Conservation (phyloP, 2,888 invertebrate species). For the Ferrisia virgata region DNA sequence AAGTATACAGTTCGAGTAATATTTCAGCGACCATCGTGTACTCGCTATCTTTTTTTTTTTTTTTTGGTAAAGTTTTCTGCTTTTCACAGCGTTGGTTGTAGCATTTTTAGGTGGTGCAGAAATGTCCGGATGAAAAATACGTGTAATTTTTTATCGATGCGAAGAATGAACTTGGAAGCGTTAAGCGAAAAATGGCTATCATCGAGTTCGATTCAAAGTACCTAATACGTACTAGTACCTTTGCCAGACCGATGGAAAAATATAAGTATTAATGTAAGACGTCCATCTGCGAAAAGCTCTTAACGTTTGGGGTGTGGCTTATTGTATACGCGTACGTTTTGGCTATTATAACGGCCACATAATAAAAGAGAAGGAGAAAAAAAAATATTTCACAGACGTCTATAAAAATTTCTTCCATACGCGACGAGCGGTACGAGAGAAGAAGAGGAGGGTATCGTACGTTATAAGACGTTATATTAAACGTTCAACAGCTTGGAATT, state of each 20-base stretch:
- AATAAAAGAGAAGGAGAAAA: background rate
- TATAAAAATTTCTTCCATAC: background rate
- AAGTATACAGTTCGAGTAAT: background rate
- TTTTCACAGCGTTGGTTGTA: background rate
- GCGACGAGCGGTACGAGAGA: too few species aligned
- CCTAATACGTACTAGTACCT: background rate
- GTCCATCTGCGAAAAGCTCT: background rate
- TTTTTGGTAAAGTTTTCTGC: background rate
- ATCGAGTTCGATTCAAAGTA: background rate
- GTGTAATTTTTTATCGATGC: background rate
- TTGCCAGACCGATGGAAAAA: too few species aligned
- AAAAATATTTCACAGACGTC: background rate
- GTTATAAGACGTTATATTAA: background rate
- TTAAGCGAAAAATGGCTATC: background rate
- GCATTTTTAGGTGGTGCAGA: background rate
- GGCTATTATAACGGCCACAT: background rate
- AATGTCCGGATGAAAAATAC: background rate
- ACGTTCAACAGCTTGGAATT: constrained; percentile 14
- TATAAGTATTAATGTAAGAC: background rate
- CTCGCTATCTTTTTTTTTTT: background rate
- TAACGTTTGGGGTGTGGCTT: background rate
- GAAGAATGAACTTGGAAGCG: background rate
- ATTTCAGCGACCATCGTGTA: background rate
- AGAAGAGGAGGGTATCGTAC: background rate
- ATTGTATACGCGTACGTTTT: too few species aligned